Base-by-base conservation (phyloP, 2,888 invertebrate genomes). In the Athripsodes cinereus region DNA sequence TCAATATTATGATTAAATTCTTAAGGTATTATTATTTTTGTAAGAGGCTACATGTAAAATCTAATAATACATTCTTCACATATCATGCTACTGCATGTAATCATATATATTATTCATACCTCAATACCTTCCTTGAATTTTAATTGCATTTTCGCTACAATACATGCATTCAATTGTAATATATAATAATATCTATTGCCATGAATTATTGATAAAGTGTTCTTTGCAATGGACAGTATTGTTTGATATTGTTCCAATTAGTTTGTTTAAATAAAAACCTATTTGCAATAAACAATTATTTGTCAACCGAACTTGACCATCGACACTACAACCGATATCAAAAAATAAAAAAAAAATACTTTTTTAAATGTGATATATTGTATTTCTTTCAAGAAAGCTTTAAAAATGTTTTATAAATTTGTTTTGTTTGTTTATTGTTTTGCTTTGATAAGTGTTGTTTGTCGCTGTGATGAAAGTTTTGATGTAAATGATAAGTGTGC, bases 401-500 rank as follows among this genome's bases (percentile, higher is more conserved):
- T 26, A 26, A 26, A 26, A 26, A 26, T 26, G 26, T 3, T 26
- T 26, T 26, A 26, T 26, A 26, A 26, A 10, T 26, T 26, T 26
- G 10, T 40, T 31, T 35, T n/a, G n/a, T 40, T 8, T 49, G 16
- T 40, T n/a, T 47, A 20, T 22, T 58, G 22, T 50, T 53, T 16
- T 8, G 20, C 16, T 3, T 18, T 40, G 5, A 13, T 40, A 3
- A 40, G 40, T 48, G 6, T 20, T 5, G 19, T 48, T 48, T 5
- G 10, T 48, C n/a, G n/a, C n/a, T 48, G 20, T 16, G 48, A 21
- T 18, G 48, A 20, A 18, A 48, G 13, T 40, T 63, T 65, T 44
- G 61, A 65, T 55, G 57, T 66, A 19, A 65, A 66, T 26, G 58
- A 65, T 40, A 62, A 65, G 22, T 72, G 71, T 65, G 68, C 67